phyloP scores from a whole-genome alignment of 2,113 vertebrate species.

The Barbus barbus region DNA sequence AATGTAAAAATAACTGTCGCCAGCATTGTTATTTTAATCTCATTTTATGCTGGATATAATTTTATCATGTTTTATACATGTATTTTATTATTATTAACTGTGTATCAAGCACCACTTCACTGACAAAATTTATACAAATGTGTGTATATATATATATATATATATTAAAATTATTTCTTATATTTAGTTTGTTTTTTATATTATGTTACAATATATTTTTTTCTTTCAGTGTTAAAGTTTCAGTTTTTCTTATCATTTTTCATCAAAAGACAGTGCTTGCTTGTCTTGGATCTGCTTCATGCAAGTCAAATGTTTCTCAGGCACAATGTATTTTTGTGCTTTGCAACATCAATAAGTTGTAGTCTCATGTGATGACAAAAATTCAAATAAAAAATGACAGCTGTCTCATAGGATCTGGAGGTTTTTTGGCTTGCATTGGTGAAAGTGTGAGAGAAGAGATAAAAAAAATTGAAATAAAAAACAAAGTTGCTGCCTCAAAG shows the following conservation, averaged over 20 bases:
- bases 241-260: too few relatives aligned
- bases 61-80: too few relatives aligned
- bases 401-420: constrained; percentile 14
- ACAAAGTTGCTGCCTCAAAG: constrained; percentile 32
- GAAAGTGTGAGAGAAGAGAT: constrained; percentile 34
- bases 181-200: too few relatives aligned
- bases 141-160: too few relatives aligned
- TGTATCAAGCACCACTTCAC: too few relatives aligned
- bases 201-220: background rate
- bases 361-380: background rate
- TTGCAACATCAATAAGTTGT: background rate
- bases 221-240: background rate
- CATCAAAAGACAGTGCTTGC: background rate
- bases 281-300: background rate
- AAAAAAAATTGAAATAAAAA: background rate
- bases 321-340: background rate
- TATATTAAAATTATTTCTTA: too few relatives aligned
- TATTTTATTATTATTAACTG: too few relatives aligned
- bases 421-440: background rate
- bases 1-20: background rate
- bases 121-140: too few relatives aligned
- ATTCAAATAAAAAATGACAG: background rate
- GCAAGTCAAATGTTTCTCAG: background rate
- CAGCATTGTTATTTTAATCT: too few relatives aligned
- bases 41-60: too few relatives aligned